Evolutionary conservation across 1,140 invertebrate species (phyloP).

Genomic region (Musca vetustissima): DNA sequence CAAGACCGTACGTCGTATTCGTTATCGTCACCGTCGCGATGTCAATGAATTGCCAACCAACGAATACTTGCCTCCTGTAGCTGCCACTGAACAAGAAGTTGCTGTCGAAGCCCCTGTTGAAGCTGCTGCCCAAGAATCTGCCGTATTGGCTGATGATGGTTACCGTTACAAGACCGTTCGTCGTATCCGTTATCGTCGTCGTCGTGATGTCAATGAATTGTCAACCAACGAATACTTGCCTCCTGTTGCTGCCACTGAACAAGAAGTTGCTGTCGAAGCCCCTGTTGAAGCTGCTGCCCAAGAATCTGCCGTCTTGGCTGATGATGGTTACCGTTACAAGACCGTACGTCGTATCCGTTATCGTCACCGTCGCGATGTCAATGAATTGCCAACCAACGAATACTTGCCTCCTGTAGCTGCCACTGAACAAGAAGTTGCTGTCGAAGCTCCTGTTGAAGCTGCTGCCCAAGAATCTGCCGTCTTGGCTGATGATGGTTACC

Average conservation of each 20-base stretch:
- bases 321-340: constrained; percentile 32
- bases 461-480: constrained; percentile 31
- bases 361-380: constrained; percentile 43
- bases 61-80: constrained; percentile 32
- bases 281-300: constrained; percentile 24
- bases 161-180: constrained; percentile 48
- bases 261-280: background rate
- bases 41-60: constrained; percentile 35
- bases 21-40: constrained; percentile 41
- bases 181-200: constrained; percentile 38
- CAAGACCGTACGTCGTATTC: constrained; percentile 35
- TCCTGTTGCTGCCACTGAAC: constrained; percentile 30
- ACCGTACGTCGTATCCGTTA: constrained; percentile 33
- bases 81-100: constrained; percentile 6
- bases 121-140: constrained; percentile 29
- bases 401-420: constrained; percentile 32
- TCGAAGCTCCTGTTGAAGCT: constrained; percentile 18
- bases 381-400: constrained; percentile 33
- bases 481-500: constrained; percentile 38
- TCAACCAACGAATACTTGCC: constrained; percentile 40
- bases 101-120: background rate
- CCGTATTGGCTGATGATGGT: constrained; percentile 43
- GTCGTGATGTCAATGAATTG: constrained; percentile 46
- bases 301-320: background rate
- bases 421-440: constrained; percentile 4